phyloP scores from a whole-genome alignment of 2,797 vertebrate genomes.

The Tachyglossus aculeatus region DNA sequence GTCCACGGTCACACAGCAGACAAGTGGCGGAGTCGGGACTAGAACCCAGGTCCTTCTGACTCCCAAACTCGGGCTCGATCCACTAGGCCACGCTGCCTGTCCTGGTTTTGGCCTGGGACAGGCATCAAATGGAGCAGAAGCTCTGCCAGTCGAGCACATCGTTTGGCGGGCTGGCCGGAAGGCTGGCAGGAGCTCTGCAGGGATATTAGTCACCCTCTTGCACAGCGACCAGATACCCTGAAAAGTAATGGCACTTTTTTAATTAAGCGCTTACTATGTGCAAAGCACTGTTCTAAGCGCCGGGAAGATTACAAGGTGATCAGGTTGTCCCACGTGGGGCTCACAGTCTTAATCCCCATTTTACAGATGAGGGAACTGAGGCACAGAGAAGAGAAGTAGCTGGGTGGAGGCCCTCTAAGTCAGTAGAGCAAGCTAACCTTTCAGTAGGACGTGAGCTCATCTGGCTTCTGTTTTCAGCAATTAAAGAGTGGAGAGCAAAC shows the following conservation, averaged over 20 bases:
- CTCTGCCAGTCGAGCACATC: not conserved
- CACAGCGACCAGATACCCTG: slow-evolving; percentile 6
- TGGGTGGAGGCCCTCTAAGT: not conserved
- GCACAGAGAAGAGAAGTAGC: too few relatives aligned
- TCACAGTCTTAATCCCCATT: too few relatives aligned
- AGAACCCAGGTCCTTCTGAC: too few relatives aligned
- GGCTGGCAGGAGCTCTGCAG: not conserved
- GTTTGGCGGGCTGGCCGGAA: not conserved
- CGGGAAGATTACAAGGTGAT: too few relatives aligned
- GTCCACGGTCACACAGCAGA: too few relatives aligned
- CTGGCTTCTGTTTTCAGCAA: not conserved
- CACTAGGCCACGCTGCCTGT: too few relatives aligned
- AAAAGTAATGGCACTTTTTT: not conserved
- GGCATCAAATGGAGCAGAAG: not conserved
- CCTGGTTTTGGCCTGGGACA: not conserved
- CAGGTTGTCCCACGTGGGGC: too few relatives aligned
- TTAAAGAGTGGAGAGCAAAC: not conserved
- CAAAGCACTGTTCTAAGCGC: too few relatives aligned
- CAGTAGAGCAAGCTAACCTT: not conserved
- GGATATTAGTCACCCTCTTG: not conserved
- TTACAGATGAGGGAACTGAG: too few relatives aligned
- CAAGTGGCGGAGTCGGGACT: too few relatives aligned
- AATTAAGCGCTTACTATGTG: too few relatives aligned
- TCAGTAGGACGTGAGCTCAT: not conserved
- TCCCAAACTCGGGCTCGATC: too few relatives aligned